A percentile compares a stretch with the other conserved stretches of the same genome.
These are phyloP conservation scores for Opisthocomus hoazin DNA, from an alignment of 2,113 vertebrate genomes.

Conservation along the genomic window DNA sequence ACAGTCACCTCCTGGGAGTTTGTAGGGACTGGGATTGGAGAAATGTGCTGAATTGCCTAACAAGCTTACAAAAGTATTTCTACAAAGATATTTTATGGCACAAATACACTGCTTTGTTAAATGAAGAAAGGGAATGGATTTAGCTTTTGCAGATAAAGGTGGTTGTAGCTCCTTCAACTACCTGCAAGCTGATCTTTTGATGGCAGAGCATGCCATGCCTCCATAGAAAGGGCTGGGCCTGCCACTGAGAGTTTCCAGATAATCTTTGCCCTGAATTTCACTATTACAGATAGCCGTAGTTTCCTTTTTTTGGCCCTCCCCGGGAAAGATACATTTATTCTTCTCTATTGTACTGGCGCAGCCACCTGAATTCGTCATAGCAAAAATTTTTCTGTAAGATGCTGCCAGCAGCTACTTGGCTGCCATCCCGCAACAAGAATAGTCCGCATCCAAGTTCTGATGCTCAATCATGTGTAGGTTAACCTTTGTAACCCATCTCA, in stretches of 20 bases:
- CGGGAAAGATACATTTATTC: background rate
- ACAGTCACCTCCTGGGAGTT: background rate
- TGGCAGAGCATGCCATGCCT: background rate
- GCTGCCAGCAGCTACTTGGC: conserved; percentile 41
- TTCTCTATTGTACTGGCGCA: background rate
- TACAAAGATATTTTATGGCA: background rate
- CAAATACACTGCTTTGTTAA: background rate
- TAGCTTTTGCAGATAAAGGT: background rate
- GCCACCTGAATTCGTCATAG: background rate
- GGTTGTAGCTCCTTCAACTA: background rate
- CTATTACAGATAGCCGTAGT: background rate
- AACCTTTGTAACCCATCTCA: conserved; percentile 44
- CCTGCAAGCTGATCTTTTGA: background rate
- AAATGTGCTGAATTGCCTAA: background rate
- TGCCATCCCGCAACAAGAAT: background rate
- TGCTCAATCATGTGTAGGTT: conserved; percentile 30
- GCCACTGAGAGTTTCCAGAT: background rate
- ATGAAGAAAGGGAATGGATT: background rate
- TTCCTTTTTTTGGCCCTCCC: rapidly evolving
- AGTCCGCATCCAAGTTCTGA: background rate
- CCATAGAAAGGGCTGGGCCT: background rate
- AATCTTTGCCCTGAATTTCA: background rate
- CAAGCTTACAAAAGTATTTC: background rate
- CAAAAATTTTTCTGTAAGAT: background rate
- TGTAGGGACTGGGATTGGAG: background rate